phyloP scores from a whole-genome alignment of 2,888 invertebrate species.

The Mycalesis mineus region DNA sequence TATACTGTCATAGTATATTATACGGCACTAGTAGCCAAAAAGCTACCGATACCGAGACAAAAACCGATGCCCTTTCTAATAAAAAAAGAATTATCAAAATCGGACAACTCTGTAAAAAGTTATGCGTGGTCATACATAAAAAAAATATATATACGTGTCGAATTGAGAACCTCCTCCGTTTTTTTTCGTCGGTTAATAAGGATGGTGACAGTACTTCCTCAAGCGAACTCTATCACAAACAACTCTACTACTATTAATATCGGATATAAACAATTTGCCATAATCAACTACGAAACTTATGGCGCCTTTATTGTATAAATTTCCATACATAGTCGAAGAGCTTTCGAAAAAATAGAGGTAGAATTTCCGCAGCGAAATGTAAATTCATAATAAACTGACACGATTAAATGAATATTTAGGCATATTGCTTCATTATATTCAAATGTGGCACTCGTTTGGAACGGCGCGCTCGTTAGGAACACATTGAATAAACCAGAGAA shows the following conservation, averaged over 20 bases:
- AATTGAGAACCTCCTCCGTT: no score
- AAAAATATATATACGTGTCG: no score
- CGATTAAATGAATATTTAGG: slow-evolving; percentile 30
- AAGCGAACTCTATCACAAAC: no score
- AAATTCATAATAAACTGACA: slow-evolving; percentile 18
- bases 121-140: no score
- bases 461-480: slow-evolving; percentile 15
- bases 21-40: no score
- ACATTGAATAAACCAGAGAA: slow-evolving; percentile 12
- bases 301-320: slow-evolving; percentile 4
- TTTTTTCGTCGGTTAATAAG: no score
- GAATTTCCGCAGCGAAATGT: slow-evolving; percentile 7
- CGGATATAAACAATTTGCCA: neutral
- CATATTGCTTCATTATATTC: slow-evolving; percentile 33
- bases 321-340: neutral
- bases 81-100: no score
- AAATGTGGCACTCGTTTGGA: slow-evolving; percentile 22
- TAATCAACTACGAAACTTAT: neutral
- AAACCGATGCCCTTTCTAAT: no score
- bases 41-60: no score
- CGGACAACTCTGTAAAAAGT: no score
- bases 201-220: no score
- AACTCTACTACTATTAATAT: neutral
- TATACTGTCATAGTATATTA: no score
- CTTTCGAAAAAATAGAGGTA: neutral